phyloP scores from a whole-genome alignment of 2,888 invertebrate genomes.

The Physocephala rufipes region DNA sequence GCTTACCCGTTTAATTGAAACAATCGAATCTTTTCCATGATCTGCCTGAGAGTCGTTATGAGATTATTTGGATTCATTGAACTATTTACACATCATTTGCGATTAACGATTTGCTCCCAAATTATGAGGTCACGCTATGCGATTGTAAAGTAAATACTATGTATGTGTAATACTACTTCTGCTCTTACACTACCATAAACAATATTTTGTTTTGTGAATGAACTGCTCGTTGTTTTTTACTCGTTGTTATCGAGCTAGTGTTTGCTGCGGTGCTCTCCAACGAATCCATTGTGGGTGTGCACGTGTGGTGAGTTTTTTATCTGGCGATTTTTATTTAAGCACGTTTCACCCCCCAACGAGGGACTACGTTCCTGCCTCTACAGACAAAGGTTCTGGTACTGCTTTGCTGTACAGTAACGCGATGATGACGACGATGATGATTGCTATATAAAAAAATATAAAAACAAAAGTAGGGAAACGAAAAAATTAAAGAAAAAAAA shows the following conservation, averaged over 20 bases:
- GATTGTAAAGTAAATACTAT: slow-evolving; percentile 53
- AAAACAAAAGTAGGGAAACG: slow-evolving; percentile 43
- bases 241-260: slow-evolving; percentile 36
- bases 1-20: slow-evolving; percentile 81
- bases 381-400: slow-evolving; percentile 64
- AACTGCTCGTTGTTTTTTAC: slow-evolving; percentile 45
- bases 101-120: slow-evolving; percentile 54
- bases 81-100: slow-evolving; percentile 69
- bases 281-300: too few relatives aligned
- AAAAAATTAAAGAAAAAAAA: slow-evolving; percentile 42
- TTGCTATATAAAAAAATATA: slow-evolving; percentile 32
- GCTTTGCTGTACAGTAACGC: slow-evolving; percentile 32
- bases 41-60: slow-evolving; percentile 86
- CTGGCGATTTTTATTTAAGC: slow-evolving; percentile 62
- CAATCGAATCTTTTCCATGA: slow-evolving; percentile 90
- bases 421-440: slow-evolving; percentile 33
- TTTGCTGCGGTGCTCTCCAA: slow-evolving; percentile 36
- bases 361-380: slow-evolving; percentile 64
- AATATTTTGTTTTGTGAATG: slow-evolving; percentile 47
- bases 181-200: too few relatives aligned
- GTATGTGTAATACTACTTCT: slow-evolving; percentile 58
- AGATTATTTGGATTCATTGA: slow-evolving; percentile 83
- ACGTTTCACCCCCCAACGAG: slow-evolving; percentile 65
- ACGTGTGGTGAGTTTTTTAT: slow-evolving; percentile 41
- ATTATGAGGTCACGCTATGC: slow-evolving; percentile 54